Evolutionary conservation across 2,888 invertebrate species (phyloP).

Genomic region (Zootermopsis nevadensis): DNA sequence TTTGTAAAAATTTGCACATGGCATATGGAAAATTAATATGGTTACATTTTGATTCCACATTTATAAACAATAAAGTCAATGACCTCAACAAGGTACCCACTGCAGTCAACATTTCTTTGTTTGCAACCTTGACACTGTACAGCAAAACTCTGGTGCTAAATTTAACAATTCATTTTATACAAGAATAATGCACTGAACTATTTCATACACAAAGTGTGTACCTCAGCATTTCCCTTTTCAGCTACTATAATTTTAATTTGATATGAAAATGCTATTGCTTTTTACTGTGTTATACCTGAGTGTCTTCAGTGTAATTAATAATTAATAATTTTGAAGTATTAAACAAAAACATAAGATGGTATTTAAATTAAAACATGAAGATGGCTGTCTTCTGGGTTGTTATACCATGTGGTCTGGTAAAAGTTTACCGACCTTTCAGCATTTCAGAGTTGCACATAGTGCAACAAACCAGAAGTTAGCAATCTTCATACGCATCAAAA

Average conservation of each 20-base stretch:
- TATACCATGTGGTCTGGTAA: too few species aligned
- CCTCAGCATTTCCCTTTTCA: neutral
- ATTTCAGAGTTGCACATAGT: too few species aligned
- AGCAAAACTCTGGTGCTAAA: neutral
- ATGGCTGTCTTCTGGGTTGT: too few species aligned
- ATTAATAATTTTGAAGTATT: neutral
- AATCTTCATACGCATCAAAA: too few species aligned
- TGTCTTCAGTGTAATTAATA: neutral
- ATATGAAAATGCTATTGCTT: conserved; percentile 6
- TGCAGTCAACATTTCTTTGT: neutral
- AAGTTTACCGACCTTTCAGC: too few species aligned
- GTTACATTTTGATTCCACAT: neutral
- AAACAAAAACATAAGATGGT: neutral
- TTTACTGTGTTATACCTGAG: neutral
- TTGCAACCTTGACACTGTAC: neutral
- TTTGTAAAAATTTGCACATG: too few species aligned
- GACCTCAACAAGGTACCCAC: neutral
- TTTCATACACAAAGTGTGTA: neutral
- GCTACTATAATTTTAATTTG: neutral
- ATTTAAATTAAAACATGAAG: too few species aligned
- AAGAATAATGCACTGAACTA: neutral
- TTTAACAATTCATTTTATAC: neutral
- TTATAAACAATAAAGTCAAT: neutral
- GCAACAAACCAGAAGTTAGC: too few species aligned
- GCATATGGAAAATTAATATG: neutral